Conservation (phyloP, 2,888 invertebrate species). For the Phortica okadai region DNA sequence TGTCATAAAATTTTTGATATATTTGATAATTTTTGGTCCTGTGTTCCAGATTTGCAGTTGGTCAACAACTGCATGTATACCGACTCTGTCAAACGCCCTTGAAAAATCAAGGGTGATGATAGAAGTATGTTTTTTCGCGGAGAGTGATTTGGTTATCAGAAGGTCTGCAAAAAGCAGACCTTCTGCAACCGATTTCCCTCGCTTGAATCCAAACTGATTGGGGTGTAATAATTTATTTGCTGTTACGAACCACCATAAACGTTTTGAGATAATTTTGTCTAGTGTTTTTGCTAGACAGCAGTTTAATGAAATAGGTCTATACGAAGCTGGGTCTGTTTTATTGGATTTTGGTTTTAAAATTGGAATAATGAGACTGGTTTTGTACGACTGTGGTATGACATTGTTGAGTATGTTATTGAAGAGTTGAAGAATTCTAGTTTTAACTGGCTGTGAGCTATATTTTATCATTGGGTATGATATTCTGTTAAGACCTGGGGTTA, state of each 20-base stretch:
- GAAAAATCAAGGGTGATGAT: conserved; percentile 26
- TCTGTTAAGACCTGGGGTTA: no score
- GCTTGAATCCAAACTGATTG: conserved; percentile 4
- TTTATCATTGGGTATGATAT: no score
- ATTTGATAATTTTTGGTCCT: background rate
- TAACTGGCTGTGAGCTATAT: background rate
- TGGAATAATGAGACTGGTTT: conserved; percentile 5
- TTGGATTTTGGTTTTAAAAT: conserved; percentile 11
- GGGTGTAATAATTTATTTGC: background rate
- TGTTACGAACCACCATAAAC: conserved; percentile 4
- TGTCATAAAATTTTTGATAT: conserved; percentile 11
- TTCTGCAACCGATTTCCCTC: background rate
- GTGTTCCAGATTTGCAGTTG: conserved; percentile 7
- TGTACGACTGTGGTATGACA: conserved; percentile 11
- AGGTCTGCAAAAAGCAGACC: conserved; percentile 2
- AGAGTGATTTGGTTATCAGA: background rate
- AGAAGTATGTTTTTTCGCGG: conserved; percentile 9
- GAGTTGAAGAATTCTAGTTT: no score
- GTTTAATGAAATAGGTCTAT: conserved; percentile 11
- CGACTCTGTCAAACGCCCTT: conserved; percentile 15
- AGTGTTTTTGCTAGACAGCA: conserved; percentile 19
- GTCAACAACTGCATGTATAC: background rate
- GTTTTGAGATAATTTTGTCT: conserved; percentile 2
- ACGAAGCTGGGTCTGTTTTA: background rate
- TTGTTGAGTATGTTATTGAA: conserved; percentile 14